phyloP scores from a whole-genome alignment of 2,888 invertebrate genomes.

The Carabus problematicus region DNA sequence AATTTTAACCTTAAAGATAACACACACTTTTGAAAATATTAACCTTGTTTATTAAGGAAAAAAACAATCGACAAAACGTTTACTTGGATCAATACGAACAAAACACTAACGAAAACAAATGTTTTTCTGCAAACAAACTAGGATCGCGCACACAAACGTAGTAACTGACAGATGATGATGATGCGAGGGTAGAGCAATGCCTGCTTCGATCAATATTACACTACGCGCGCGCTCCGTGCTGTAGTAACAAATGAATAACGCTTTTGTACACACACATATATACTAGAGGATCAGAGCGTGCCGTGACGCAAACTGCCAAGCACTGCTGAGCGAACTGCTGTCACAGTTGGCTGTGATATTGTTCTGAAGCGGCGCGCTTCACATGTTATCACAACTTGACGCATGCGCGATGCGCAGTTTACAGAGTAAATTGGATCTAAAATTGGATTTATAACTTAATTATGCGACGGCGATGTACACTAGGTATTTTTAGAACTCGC shows the following conservation, averaged over 20 bases:
- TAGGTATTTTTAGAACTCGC: constrained; percentile 25
- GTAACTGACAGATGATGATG: too few species aligned
- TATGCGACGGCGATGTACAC: too few species aligned
- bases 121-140: too few species aligned
- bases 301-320: constrained; percentile 17
- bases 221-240: constrained; percentile 1
- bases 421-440: background rate
- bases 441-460: constrained; percentile 34
- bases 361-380: too few species aligned
- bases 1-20: constrained; percentile 8
- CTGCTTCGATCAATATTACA: constrained; percentile 23
- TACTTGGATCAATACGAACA: too few species aligned
- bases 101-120: constrained; percentile 9
- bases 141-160: background rate
- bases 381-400: constrained; percentile 20
- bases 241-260: too few species aligned
- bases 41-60: too few species aligned
- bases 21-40: constrained; percentile 10
- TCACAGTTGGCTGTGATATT: background rate
- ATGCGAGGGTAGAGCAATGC: background rate
- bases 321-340: constrained; percentile 22
- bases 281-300: background rate
- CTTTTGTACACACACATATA: too few species aligned
- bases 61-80: too few species aligned
- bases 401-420: constrained; percentile 10